Base-by-base conservation (phyloP, 1,140 invertebrate genomes). In the Scaptomyza pallida region DNA sequence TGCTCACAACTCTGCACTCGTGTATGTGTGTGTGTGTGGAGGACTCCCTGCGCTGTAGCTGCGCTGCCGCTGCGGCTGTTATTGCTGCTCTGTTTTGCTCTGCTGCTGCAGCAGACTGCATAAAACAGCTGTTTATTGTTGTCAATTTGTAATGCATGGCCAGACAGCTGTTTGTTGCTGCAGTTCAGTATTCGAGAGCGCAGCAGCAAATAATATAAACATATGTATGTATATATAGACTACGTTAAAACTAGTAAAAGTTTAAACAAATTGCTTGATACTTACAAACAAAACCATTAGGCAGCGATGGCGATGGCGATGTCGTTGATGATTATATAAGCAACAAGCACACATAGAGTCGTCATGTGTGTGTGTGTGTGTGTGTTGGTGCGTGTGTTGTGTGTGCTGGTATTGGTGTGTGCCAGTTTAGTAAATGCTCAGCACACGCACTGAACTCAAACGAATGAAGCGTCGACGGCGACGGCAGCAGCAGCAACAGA, bases 251-350 rank as follows among this genome's bases (percentile, higher is more conserved):
- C 63, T 48, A 68, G 70, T 55, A 55, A 72, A 69, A 72, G 64
- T 83, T 80, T 67, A 80, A 76, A 70, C 65, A 85, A 83, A 83
- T 80, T 86, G 62, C 74, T 77, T 62, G 67, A 86, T 85, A 85
- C 81, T 85, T 85, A 85, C 81, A 85, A 77, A 79, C 69, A 77
- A 86, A 80, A 65, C 81, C 79, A 82, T 82, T 83, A 75, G 79
- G 72, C 64, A 76, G 63, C 50, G 17, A 37, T 41, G 52, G 65
- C 33, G 41, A 33, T 55, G 52, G 30, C 62, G 16, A 45, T 63
- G 60, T 64, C 52, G 61, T 37, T 68, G 63, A 52, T 64, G 79
- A 88, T 88, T 88, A 88, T 88, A 81, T 88, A 88, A 86, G 82
- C 65, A 57, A 30, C 51, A n/a, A 45, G 56, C 61, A 37, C 33